These are phyloP conservation scores for Discoglossus pictus DNA, from an alignment of 2,797 vertebrate genomes.

Conservation along the genomic window DNA sequence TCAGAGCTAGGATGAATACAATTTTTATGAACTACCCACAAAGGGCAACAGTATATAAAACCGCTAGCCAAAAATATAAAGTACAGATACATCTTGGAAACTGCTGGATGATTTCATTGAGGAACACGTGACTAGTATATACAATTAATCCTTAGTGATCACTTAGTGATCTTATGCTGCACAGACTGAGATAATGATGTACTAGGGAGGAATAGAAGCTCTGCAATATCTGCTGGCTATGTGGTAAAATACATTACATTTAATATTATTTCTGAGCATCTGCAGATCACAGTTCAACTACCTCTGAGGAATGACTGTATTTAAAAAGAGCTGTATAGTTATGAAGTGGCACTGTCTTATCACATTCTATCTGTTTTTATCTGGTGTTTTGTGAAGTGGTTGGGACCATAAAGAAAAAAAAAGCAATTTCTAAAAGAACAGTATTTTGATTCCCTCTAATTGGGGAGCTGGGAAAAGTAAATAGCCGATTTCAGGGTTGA, in stretches of 20 bases:
- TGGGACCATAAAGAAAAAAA: not conserved
- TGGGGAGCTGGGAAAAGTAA: not conserved
- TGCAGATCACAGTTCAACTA: conserved; percentile 27
- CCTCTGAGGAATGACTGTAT: conserved; percentile 5
- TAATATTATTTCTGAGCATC: not conserved
- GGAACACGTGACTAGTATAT: too few relatives aligned
- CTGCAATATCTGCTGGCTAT: not conserved
- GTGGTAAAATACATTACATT: not conserved
- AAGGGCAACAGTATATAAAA: too few relatives aligned
- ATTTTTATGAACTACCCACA: too few relatives aligned
- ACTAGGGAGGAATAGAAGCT: conserved; percentile 5
- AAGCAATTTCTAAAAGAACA: not conserved
- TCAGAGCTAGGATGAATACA: too few relatives aligned
- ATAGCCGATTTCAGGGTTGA: too few relatives aligned
- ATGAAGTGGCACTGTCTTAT: not conserved
- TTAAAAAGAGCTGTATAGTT: not conserved
- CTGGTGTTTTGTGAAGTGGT: not conserved
- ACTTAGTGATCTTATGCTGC: conserved; percentile 2
- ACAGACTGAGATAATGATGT: conserved; percentile 24
- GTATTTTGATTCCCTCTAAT: not conserved
- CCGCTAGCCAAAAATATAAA: too few relatives aligned
- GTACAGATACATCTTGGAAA: not conserved
- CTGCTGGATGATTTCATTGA: conserved; percentile 1
- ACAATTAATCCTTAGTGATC: not conserved
- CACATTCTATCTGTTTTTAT: conserved; percentile 2